Conservation (phyloP, 2,113 vertebrate genomes). For the Thunnus thynnus region DNA sequence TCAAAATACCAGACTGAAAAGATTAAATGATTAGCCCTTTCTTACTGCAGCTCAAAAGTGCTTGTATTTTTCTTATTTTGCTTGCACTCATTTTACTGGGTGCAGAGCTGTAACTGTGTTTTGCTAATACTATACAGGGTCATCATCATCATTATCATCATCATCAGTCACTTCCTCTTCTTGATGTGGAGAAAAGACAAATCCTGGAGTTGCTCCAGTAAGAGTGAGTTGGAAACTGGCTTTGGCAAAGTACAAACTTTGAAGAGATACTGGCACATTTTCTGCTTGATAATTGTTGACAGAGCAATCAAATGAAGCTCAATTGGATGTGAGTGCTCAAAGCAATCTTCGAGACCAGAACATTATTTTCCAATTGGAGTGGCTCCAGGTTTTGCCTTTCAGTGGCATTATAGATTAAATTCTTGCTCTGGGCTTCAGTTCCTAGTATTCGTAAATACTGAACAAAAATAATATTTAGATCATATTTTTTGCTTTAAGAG, state of each 20-base stretch:
- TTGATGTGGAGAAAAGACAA: conserved; percentile 21
- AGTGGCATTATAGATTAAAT: conserved; percentile 19
- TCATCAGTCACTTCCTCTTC: conserved; percentile 7
- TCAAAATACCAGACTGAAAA: conserved; percentile 1
- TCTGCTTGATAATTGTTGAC: conserved; percentile 29
- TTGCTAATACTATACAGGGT: background rate
- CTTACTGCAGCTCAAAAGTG: background rate
- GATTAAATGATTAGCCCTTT: background rate
- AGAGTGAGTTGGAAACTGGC: conserved; percentile 18
- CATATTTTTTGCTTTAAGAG: conserved; percentile 17
- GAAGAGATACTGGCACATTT: conserved; percentile 15
- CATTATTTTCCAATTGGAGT: conserved; percentile 11
- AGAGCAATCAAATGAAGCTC: conserved; percentile 32
- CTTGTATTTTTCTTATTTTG: background rate
- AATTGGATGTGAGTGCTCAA: conserved; percentile 19
- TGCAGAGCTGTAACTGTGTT: background rate
- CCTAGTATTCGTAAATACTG: conserved; percentile 7
- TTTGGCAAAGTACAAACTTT: conserved; percentile 34
- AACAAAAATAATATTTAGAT: conserved; percentile 21
- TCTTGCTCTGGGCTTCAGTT: background rate
- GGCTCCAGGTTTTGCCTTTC: conserved; percentile 31
- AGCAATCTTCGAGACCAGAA: background rate
- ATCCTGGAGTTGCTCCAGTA: conserved; percentile 13
- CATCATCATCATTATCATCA: conserved; percentile 9
- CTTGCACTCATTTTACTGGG: background rate